Evolutionary conservation across 1,140 invertebrate genomes (phyloP), one percentile per base, ranked within the genome.

Genomic region (Temnothorax curvispinosus): DNA sequence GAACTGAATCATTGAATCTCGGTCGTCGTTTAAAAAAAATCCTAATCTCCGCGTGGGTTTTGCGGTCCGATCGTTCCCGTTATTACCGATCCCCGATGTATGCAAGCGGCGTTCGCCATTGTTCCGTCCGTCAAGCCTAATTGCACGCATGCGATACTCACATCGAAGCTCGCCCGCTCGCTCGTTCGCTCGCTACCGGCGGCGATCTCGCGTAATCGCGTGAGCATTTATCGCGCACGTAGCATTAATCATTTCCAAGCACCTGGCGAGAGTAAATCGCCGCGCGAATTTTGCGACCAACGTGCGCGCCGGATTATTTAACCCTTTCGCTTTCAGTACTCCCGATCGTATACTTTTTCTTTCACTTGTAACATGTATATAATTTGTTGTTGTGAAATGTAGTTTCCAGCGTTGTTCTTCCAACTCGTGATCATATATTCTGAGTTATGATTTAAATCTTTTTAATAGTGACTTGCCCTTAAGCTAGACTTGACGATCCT

Each of bases 61-160:
- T 52, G 87, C 76, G 60, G 72, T 56, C 41, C 41, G 56, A 35
- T 75, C 56, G 54, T 74, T 74, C 44, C 54, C 69, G 80, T 84
- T 84, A 84, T 84, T 84, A 62, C 69, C 54, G 80, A 74, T 87
- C 81, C 65, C 44, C 54, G 47, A 58, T 71, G 81, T 38, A 41
- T 35, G 74, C 41, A 47, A 21, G 3, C 11, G 35, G 47, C 38
- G 21, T 62, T 62, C 82, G 86, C 91, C 88, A 93, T 93, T 93
- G 92, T 93, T 93, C 93, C 88, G 92, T 88, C 90, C 84, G 89
- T 93, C 93, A 92, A 92, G 91, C 85, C 87, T 88, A 91, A 91
- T 91, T 89, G 91, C 88, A 78, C 69, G 69, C 69, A 85, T 74
- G 75, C 87, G 89, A 92, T 91, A 86, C 75, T 65, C 18, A 32